A percentile compares a stretch with the other conserved stretches of the same genome.
Evolutionary conservation across 2,797 vertebrate genomes (phyloP).

Genomic region (Coranthus polyacanthus): DNA sequence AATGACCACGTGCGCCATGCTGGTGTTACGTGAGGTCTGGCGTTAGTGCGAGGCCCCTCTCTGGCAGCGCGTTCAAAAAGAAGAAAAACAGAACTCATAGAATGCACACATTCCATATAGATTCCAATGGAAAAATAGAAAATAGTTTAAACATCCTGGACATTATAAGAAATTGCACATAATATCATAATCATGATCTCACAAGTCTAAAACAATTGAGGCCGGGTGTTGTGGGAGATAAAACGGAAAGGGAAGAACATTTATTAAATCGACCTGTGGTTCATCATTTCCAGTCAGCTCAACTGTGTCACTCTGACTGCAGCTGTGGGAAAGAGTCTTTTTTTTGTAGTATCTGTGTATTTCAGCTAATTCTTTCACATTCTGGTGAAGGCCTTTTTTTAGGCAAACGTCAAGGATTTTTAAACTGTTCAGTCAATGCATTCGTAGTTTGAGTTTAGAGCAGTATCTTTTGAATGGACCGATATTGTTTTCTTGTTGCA

Average conservation of each 20-base stretch:
- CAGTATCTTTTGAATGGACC: conserved; percentile 10
- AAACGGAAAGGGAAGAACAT: background rate
- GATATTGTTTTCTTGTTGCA: conserved; percentile 26
- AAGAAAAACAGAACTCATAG: too few species aligned
- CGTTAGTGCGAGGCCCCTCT: too few species aligned
- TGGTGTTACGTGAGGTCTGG: background rate
- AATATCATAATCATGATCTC: background rate
- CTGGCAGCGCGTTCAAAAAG: too few species aligned
- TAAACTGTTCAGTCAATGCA: conserved; percentile 13
- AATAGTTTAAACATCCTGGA: too few species aligned
- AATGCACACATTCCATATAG: too few species aligned
- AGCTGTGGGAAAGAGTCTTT: background rate
- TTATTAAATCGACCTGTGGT: conserved; percentile 6
- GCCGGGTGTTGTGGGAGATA: background rate
- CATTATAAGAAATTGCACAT: background rate
- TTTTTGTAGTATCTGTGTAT: conserved; percentile 1
- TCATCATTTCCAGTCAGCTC: conserved; percentile 28
- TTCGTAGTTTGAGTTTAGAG: conserved; percentile 17
- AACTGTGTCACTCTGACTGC: conserved; percentile 6
- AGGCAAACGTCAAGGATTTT: conserved; percentile 1
- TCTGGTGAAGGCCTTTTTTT: background rate
- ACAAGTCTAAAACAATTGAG: background rate
- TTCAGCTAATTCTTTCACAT: conserved; percentile 7
- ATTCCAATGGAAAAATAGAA: too few species aligned
- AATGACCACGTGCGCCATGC: background rate